Conservation (phyloP, 2,113 vertebrate genomes). For the Microcebus murinus region DNA sequence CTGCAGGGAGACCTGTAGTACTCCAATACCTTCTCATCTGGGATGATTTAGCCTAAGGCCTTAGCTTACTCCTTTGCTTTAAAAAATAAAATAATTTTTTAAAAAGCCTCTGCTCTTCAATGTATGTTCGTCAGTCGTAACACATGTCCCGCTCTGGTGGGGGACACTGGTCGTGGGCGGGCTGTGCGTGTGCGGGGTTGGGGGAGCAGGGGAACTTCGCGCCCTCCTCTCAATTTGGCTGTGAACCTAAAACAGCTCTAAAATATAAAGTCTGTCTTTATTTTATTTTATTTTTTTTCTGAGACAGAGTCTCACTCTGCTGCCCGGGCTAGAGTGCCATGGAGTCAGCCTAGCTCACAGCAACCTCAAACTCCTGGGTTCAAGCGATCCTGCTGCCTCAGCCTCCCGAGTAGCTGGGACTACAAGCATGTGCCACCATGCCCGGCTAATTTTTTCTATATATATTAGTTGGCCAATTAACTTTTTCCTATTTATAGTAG, state of each 20-base stretch:
- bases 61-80: background rate
- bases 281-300: too few species aligned
- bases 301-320: too few species aligned
- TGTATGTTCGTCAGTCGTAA: too few species aligned
- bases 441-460: too few species aligned
- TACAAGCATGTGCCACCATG: too few species aligned
- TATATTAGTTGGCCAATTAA: too few species aligned
- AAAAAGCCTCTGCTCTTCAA: background rate
- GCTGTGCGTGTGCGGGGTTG: background rate
- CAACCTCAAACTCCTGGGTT: too few species aligned
- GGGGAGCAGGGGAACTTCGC: background rate
- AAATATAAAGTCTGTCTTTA: background rate
- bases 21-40: background rate
- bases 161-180: background rate
- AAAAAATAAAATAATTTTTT: background rate
- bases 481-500: too few species aligned
- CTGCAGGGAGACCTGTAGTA: background rate
- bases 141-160: background rate
- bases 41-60: background rate
- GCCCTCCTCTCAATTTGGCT: background rate
- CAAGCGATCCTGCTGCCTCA: too few species aligned
- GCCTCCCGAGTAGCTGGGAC: too few species aligned
- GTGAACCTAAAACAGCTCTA: background rate
- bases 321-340: too few species aligned
- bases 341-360: too few species aligned